Evolutionary conservation across 2,888 invertebrate species (phyloP).

Genomic region (Theristus sp.): DNA sequence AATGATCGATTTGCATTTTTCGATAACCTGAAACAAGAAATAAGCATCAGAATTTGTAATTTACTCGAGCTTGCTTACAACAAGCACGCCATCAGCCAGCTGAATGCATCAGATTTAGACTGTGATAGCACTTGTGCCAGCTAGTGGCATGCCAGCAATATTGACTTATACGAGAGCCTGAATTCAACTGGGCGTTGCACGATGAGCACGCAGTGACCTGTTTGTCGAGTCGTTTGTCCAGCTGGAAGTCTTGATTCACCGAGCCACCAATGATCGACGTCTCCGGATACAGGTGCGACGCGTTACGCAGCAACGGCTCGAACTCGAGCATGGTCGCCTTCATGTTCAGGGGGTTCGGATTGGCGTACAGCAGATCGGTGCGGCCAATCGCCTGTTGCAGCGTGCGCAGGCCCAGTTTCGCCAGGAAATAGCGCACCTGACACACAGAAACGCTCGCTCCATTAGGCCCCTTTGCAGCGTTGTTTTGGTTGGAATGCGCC

Average conservation of each 20-base stretch:
- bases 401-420: constrained; percentile 62
- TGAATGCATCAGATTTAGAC: too few relatives aligned
- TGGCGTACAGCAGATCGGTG: constrained; percentile 62
- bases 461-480: too few relatives aligned
- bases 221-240: constrained; percentile 17
- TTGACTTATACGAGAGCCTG: too few relatives aligned
- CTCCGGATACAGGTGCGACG: constrained; percentile 67
- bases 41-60: neutral
- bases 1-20: neutral
- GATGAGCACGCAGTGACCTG: too few relatives aligned
- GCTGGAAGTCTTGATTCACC: constrained; percentile 6
- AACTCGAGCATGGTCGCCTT: constrained; percentile 73
- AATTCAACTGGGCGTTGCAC: too few relatives aligned
- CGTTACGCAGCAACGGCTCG: constrained; percentile 64
- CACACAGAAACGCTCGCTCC: too few relatives aligned
- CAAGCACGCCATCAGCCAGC: too few relatives aligned
- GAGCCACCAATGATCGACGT: neutral
- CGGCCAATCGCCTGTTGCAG: constrained; percentile 69
- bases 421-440: constrained; percentile 62
- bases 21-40: neutral
- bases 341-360: constrained; percentile 47
- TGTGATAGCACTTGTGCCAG: too few relatives aligned
- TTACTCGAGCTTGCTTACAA: constrained; percentile 16
- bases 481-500: too few relatives aligned
- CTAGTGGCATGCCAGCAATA: too few relatives aligned